phyloP scores from a whole-genome alignment of 2,888 invertebrate species.

The Choreutis nemorana region DNA sequence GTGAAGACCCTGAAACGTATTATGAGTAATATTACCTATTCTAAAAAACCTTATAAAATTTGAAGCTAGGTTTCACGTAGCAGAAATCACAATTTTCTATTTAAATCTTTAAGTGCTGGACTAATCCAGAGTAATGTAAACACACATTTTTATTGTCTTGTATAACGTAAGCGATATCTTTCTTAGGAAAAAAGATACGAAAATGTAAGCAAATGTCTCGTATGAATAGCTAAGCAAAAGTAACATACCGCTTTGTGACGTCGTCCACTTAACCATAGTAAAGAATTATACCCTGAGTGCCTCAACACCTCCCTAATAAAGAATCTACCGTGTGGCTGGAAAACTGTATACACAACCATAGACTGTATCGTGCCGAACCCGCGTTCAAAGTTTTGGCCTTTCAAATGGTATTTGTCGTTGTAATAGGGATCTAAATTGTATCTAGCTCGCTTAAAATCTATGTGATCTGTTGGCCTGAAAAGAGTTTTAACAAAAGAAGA shows the following conservation, averaged over 20 bases:
- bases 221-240: no score
- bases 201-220: no score
- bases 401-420: constrained; percentile 35
- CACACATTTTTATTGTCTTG: neutral
- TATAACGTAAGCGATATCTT: neutral
- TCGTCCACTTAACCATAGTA: constrained; percentile 46
- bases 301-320: constrained; percentile 71
- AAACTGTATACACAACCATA: constrained; percentile 61
- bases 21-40: no score
- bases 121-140: no score
- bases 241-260: constrained; percentile 43
- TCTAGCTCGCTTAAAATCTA: constrained; percentile 32
- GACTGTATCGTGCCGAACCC: constrained; percentile 31
- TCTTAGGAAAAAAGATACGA: no score
- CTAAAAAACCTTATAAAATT: no score
- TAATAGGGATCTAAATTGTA: constrained; percentile 35
- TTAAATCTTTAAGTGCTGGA: no score
- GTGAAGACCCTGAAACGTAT: no score
- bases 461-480: constrained; percentile 34
- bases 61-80: no score
- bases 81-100: no score
- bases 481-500: neutral
- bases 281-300: constrained; percentile 40
- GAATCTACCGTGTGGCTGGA: constrained; percentile 60
- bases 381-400: constrained; percentile 18